Evolutionary conservation across 2,888 invertebrate species (phyloP), one percentile per base, ranked within the genome.

Genomic region (Meiosimyza decipiens): DNA sequence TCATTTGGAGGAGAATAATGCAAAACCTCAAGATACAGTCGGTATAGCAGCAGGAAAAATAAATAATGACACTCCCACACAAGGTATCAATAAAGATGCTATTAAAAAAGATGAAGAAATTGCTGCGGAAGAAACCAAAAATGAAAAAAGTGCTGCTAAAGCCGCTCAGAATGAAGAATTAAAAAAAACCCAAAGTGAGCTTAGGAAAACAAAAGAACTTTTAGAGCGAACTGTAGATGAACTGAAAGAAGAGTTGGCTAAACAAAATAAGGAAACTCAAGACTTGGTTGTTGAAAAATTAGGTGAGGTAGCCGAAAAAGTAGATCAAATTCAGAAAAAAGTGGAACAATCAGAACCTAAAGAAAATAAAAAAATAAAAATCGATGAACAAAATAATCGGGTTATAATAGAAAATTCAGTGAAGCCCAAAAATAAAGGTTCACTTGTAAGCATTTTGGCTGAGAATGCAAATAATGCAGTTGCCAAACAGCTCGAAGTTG

Each of bases 291-390:
- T 79, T 0, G 82, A 84, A 67, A 84, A 84, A 74, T 75, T 84
- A 6, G 84, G 82, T 12, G 77, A 85, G 78, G 84, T 85, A 9
- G 82, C 81, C 1, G 82, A 86, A 74, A 81, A 80, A 71, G 81
- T 85, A 0, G 79, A 82, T 1, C 86, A 89, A 77, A 87, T 89
- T 77, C 89, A 90, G 78, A 88, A 87, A n/a, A 88, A 89, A 77
- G 89, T 89, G 16, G 84, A 89, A 76, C 87, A 88, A 68, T 84
- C 77, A n/a, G 13, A 15, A 57, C 40, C 13, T 33, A 40, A 62
- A 47, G n/a, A 33, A 62, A 18, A 68, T 49, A 22, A 65, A 55
- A 62, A 68, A 11, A 49, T 22, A 18, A 51, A 15, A 49, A 63
- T 66, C 11, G 40, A 60, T 7, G 40, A 60, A 28, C 68, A 49